phyloP scores from a whole-genome alignment of 2,888 invertebrate species.

The Apamea crenata region DNA sequence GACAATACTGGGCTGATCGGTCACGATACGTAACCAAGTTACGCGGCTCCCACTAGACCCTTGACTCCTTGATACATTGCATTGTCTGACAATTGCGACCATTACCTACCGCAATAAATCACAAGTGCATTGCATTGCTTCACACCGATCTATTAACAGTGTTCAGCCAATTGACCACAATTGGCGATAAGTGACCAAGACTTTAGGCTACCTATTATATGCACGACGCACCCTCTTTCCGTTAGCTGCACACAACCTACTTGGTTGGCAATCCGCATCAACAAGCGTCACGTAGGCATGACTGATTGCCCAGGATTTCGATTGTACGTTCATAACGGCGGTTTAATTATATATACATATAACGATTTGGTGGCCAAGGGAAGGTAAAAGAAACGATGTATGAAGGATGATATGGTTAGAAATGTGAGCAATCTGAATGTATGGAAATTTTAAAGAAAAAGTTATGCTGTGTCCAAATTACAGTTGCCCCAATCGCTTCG shows the following conservation, averaged over 20 bases:
- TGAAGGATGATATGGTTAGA: no score
- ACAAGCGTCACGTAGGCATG: neutral
- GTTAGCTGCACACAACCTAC: constrained; percentile 8
- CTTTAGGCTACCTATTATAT: constrained; percentile 20
- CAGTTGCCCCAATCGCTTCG: neutral
- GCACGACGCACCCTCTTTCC: constrained; percentile 42
- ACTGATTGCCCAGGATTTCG: neutral
- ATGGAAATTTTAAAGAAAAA: neutral
- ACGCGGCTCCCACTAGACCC: no score
- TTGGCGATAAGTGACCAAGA: constrained; percentile 43
- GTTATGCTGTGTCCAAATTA: neutral
- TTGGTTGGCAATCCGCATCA: neutral
- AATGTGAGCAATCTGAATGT: neutral
- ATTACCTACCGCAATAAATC: constrained; percentile 18
- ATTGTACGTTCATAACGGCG: neutral
- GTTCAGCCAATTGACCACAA: constrained; percentile 47
- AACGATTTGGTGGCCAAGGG: neutral
- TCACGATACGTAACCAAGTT: neutral
- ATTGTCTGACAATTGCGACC: neutral
- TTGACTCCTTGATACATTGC: neutral
- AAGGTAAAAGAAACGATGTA: neutral
- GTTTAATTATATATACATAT: constrained; percentile 2
- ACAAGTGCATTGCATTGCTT: constrained; percentile 41
- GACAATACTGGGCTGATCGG: neutral
- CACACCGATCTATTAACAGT: constrained; percentile 55